Conservation (phyloP, 2,113 vertebrate genomes). For the Cercocebus atys region DNA sequence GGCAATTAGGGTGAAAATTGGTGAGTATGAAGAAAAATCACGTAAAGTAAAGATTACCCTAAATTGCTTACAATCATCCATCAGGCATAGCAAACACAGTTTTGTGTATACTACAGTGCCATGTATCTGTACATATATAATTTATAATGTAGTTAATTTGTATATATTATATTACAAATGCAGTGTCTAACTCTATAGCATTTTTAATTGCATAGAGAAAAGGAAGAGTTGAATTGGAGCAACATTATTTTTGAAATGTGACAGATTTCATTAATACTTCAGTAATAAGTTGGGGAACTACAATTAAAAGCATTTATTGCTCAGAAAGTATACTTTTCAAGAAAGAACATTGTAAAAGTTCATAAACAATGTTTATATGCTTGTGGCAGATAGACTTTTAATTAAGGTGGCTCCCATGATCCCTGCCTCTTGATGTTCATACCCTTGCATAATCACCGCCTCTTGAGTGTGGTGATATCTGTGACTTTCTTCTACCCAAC, state of each 20-base stretch:
- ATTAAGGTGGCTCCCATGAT: neutral
- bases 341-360: neutral
- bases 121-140: neutral
- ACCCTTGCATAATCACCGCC: no score
- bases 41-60: neutral
- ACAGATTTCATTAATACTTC: neutral
- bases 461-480: neutral
- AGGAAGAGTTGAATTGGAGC: neutral
- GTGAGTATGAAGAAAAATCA: neutral
- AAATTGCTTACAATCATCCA: constrained; percentile 20
- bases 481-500: neutral
- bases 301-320: neutral
- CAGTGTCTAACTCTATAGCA: neutral
- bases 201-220: constrained; percentile 24
- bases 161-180: constrained; percentile 3
- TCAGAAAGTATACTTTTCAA: constrained; percentile 22
- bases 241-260: neutral
- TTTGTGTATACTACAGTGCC: neutral
- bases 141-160: constrained; percentile 13
- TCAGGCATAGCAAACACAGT: neutral
- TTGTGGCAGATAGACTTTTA: neutral
- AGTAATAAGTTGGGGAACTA: constrained; percentile 6
- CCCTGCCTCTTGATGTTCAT: neutral
- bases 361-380: neutral
- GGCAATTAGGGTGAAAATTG: neutral